Evolutionary conservation across 2,797 vertebrate species (phyloP).

Genomic region (Eutrigla gurnardus): DNA sequence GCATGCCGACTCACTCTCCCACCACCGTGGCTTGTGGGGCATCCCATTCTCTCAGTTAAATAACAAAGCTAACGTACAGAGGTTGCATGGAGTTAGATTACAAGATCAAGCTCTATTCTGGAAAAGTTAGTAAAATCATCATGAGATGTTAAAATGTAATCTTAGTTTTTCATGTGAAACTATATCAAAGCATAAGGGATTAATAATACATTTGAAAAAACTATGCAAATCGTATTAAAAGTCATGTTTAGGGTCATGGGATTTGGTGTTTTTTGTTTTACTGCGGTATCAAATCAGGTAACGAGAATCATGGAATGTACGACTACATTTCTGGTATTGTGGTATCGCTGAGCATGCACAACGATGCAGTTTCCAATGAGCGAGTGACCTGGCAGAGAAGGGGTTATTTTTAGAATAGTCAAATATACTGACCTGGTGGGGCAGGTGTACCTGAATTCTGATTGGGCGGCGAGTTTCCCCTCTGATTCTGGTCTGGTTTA

Average conservation of each 20-base stretch:
- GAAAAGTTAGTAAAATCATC: not conserved
- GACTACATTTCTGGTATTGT: not conserved
- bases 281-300: no score
- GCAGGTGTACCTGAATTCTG: slow-evolving; percentile 91
- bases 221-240: not conserved
- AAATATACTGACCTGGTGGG: slow-evolving; percentile 86
- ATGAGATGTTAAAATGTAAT: not conserved
- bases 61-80: not conserved
- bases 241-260: no score
- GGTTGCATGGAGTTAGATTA: not conserved
- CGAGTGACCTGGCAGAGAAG: no score
- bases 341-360: not conserved
- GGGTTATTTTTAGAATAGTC: slow-evolving; percentile 1
- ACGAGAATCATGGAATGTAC: no score
- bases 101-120: not conserved
- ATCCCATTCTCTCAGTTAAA: not conserved
- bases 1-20: not conserved
- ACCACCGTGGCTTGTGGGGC: not conserved
- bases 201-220: no score
- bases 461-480: slow-evolving; percentile 90
- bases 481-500: slow-evolving; percentile 93
- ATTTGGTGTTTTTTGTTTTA: no score
- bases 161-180: no score
- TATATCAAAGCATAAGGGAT: no score
- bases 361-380: no score